Conservation (phyloP, 1,140 invertebrate species). For the Camponotus pennsylvanicus region DNA sequence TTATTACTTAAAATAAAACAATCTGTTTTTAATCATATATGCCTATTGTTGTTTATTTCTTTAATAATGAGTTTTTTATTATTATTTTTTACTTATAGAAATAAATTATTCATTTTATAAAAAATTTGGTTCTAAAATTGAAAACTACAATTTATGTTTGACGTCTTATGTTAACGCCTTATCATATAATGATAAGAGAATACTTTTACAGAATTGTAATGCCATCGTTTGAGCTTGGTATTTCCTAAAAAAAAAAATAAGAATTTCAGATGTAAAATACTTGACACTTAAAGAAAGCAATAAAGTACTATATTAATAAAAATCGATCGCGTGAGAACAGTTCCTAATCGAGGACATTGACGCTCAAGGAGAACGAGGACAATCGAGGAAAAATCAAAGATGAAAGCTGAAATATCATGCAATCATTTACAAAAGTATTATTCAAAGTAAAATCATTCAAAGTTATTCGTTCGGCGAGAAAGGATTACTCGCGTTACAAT, state of each 20-base stretch:
- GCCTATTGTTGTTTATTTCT: too few species aligned
- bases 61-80: too few species aligned
- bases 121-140: too few species aligned
- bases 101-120: too few species aligned
- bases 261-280: neutral
- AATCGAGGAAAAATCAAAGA: neutral
- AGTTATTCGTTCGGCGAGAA: neutral
- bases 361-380: neutral
- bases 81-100: too few species aligned
- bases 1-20: too few species aligned
- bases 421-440: conserved; percentile 14
- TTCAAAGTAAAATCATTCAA: neutral
- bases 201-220: too few species aligned
- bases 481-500: conserved; percentile 15
- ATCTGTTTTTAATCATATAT: too few species aligned
- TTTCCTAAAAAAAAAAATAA: neutral
- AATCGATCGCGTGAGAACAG: neutral
- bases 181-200: too few species aligned
- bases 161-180: too few species aligned
- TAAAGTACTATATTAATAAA: conserved; percentile 25
- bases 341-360: neutral
- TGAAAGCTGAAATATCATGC: neutral
- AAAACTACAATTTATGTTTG: too few species aligned
- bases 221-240: too few species aligned
- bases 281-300: neutral